These are phyloP conservation scores for Pseudolaguvia tuberculata DNA, from an alignment of 2,113 vertebrate species.

Conservation along the genomic window DNA sequence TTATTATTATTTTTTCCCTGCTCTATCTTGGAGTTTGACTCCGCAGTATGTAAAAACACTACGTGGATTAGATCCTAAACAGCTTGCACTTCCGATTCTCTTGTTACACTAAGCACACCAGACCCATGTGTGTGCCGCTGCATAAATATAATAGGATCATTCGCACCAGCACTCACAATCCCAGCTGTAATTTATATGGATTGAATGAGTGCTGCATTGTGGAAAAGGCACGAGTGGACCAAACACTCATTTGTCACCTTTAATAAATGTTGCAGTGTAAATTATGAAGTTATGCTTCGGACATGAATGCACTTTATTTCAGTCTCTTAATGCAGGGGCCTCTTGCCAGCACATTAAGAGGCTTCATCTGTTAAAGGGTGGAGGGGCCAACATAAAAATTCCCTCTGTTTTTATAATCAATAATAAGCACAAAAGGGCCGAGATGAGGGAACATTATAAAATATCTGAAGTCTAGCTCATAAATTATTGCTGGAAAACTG, in stretches of 20 bases:
- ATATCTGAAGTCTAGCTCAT: slow-evolving; percentile 96
- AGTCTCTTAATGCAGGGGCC: slow-evolving; percentile 95
- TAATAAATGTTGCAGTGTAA: slow-evolving; percentile 99
- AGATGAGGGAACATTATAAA: slow-evolving; percentile 91
- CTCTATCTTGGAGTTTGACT: slow-evolving; percentile 23
- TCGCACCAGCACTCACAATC: slow-evolving; percentile 71
- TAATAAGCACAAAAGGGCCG: slow-evolving; percentile 95
- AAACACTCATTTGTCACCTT: slow-evolving; percentile 80
- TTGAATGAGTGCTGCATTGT: slow-evolving; percentile 77
- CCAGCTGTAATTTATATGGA: slow-evolving; percentile 75
- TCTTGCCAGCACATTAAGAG: slow-evolving; percentile 69
- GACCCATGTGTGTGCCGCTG: slow-evolving; percentile 63
- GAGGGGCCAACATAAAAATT: slow-evolving; percentile 85
- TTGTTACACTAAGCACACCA: slow-evolving; percentile 67
- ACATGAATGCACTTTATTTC: slow-evolving; percentile 99
- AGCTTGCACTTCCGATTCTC: slow-evolving; percentile 44
- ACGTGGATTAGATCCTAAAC: slow-evolving; percentile 49
- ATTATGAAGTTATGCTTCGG: slow-evolving; percentile 99
- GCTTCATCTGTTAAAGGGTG: slow-evolving; percentile 47
- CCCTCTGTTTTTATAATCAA: slow-evolving; percentile 97
- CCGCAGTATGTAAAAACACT: slow-evolving; percentile 37
- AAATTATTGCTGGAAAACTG: slow-evolving; percentile 99
- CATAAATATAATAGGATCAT: slow-evolving; percentile 79
- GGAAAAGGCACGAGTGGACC: slow-evolving; percentile 73
- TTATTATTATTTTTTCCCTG: neutral